Conservation (phyloP, 2,113 vertebrate genomes). For the Dasyprocta punctata region DNA sequence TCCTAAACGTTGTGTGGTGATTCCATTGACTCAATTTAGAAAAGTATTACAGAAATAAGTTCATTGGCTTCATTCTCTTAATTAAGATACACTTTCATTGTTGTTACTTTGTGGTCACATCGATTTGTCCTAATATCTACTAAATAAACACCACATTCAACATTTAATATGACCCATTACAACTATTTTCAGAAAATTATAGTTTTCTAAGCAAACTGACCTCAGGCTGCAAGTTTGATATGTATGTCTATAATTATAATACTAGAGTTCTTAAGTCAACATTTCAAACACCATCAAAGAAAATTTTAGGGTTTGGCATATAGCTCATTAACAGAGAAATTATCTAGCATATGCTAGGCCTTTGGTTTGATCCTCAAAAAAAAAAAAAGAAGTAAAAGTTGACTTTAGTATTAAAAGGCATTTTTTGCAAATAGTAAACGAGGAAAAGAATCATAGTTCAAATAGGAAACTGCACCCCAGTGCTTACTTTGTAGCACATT, state of each 20-base stretch:
- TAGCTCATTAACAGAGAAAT: background rate
- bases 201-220: background rate
- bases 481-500: background rate
- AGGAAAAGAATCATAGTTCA: constrained; percentile 16
- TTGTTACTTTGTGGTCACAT: background rate
- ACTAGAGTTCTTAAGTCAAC: background rate
- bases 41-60: background rate
- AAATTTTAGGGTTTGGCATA: background rate
- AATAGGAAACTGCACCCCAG: background rate
- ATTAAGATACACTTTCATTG: background rate
- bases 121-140: background rate
- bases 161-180: background rate
- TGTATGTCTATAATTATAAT: background rate
- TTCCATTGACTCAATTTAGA: background rate
- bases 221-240: background rate
- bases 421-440: background rate
- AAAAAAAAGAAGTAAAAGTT: background rate
- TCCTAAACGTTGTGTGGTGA: background rate
- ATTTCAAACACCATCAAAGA: background rate
- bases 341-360: background rate
- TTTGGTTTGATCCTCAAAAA: background rate
- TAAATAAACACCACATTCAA: background rate
- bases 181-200: background rate
- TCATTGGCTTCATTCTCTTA: background rate
- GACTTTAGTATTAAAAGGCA: background rate